Base-by-base conservation (phyloP, 2,888 invertebrate species). In the Tipula unca region DNA sequence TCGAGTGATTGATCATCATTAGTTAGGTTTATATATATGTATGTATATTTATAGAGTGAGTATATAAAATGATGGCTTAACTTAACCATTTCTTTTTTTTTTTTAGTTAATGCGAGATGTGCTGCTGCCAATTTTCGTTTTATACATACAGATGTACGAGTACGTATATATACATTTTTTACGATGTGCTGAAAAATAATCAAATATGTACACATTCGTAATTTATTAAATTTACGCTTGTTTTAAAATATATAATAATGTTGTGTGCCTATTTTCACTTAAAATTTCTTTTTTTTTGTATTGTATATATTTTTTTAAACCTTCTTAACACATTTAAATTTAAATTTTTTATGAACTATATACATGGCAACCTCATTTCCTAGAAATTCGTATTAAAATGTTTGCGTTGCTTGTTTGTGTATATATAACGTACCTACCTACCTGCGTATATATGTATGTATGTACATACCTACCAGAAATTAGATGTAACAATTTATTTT, bases 1-100 rank as follows among this genome's bases (percentile, higher is more conserved):
- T 69, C 69, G 69, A 69, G 69, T 69, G 69, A 69, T 69, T 69
- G 25, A 69, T 69, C 69, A 69, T 69, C 69, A 69, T 69, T 69
- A 69, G 69, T 69, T 25, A 69, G 69, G 69, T 69, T 69, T 69
- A 48, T 48, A 6, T 69, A 69, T 69, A 25, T 35, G 69, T 69
- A 25, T 25, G 69, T 25, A 25, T 69, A 69, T 48, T n/a, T 39
- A 39, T n/a, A n/a, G n/a, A n/a, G n/a, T 39, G 8, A 20, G 25
- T 69, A 10, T 25, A 69, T 69, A 69, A 69, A 69, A 25, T 14
- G 69, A 69, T 69, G 25, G 13, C 69, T 69, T 69, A 69, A 25
- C 69, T 25, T 25, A 69, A 69, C 8, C 20, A 69, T 25, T 20
- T n/a, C n/a, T n/a, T n/a, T 69, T 69, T 69, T 20, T 17, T 48